A percentile compares a stretch with the other conserved stretches of the same genome.
Evolutionary conservation across 2,113 vertebrate genomes (phyloP).

Genomic region (Mellivora capensis): DNA sequence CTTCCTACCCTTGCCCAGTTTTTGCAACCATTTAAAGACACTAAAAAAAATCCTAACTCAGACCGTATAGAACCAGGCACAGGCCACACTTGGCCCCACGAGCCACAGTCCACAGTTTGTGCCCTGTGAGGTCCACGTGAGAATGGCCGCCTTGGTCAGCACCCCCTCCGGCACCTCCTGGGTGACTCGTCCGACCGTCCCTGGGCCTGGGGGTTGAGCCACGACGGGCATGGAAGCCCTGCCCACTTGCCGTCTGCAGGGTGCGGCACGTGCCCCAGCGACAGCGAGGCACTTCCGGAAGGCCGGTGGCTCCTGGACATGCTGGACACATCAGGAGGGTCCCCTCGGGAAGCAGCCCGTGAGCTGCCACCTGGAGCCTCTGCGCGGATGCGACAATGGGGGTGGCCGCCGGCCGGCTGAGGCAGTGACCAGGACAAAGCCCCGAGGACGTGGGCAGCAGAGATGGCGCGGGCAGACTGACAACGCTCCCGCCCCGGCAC

Average conservation of each 20-base stretch:
- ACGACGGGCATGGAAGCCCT: fast-evolving
- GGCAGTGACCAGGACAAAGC: fast-evolving
- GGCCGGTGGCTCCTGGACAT: too few species aligned
- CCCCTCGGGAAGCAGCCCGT: fast-evolving
- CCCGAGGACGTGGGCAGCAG: fast-evolving
- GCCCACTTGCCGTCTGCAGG: fast-evolving
- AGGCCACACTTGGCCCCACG: fast-evolving
- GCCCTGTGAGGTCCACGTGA: fast-evolving
- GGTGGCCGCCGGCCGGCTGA: fast-evolving
- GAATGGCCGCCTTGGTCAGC: neutral
- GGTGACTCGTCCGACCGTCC: fast-evolving
- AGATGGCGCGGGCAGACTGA: fast-evolving
- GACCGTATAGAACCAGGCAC: neutral
- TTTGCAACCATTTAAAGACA: neutral
- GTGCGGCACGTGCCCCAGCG: fast-evolving
- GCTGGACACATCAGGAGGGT: fast-evolving
- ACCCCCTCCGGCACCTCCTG: fast-evolving
- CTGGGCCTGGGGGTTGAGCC: fast-evolving
- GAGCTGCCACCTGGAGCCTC: fast-evolving
- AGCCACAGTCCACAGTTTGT: fast-evolving
- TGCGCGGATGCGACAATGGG: fast-evolving
- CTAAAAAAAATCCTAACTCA: neutral
- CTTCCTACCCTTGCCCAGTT: neutral
- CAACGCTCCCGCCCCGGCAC: fast-evolving
- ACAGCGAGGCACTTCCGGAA: fast-evolving